Conservation (phyloP, 2,797 vertebrate genomes). For the Pseudomugil gertrudae region DNA sequence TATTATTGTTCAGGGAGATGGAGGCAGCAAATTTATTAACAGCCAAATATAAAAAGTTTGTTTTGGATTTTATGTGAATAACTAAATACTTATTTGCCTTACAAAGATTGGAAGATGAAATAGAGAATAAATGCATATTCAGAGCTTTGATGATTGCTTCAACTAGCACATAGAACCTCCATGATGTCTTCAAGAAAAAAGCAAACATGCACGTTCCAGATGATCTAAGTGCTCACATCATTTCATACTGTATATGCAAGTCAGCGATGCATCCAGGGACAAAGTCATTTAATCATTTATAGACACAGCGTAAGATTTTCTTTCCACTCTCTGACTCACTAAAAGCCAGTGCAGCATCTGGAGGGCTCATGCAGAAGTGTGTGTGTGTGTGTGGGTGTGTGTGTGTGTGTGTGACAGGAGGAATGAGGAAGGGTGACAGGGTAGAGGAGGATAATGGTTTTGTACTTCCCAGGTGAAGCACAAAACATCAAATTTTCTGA, state of each 20-base stretch:
- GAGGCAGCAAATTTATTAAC: background rate
- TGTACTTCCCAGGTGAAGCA: constrained; percentile 39
- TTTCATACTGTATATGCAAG: constrained; percentile 55
- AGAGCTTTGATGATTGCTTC: constrained; percentile 34
- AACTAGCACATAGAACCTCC: constrained; percentile 15
- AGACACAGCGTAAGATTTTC: constrained; percentile 35
- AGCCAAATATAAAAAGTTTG: too few species aligned
- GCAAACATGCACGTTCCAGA: constrained; percentile 43
- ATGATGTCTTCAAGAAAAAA: constrained; percentile 27
- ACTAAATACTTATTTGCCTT: constrained; percentile 26
- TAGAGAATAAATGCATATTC: background rate
- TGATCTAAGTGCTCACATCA: constrained; percentile 53
- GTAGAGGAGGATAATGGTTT: constrained; percentile 27
- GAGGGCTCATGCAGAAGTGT: constrained; percentile 12
- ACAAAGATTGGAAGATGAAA: constrained; percentile 1
- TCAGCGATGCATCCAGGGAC: constrained; percentile 47
- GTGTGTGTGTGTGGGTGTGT: constrained; percentile 17
- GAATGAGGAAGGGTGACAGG: background rate
- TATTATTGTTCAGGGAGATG: background rate
- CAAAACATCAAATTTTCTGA: constrained; percentile 47
- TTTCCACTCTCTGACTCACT: constrained; percentile 32
- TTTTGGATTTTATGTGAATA: background rate
- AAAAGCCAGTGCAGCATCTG: constrained; percentile 18
- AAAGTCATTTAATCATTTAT: constrained; percentile 68
- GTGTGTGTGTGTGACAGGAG: constrained; percentile 15